Evolutionary conservation across 2,797 vertebrate genomes (phyloP).

Genomic region (Tachyglossus aculeatus): DNA sequence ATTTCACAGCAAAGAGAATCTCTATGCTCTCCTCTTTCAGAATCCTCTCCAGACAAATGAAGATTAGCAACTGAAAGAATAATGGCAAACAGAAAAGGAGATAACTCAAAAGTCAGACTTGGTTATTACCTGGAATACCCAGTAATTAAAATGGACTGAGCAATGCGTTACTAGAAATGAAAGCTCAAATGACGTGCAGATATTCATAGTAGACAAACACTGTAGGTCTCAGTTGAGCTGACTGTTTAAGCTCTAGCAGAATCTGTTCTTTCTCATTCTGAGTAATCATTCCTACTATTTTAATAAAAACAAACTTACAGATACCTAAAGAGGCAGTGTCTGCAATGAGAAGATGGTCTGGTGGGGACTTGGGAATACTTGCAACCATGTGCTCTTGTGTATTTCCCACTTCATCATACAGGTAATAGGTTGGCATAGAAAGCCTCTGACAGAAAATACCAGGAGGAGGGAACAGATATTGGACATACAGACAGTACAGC

Average conservation of each 20-base stretch:
- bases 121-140: too few species aligned
- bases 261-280: not conserved
- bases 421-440: not conserved
- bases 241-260: slow-evolving; percentile 20
- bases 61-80: slow-evolving; percentile 37
- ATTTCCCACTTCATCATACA: slow-evolving; percentile 4
- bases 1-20: not conserved
- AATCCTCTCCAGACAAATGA: slow-evolving; percentile 35
- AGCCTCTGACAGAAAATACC: slow-evolving; percentile 4
- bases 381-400: not conserved
- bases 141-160: too few species aligned
- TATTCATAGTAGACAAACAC: slow-evolving; percentile 11
- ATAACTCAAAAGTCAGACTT: slow-evolving; percentile 30
- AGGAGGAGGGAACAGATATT: slow-evolving; percentile 1
- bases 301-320: slow-evolving; percentile 8
- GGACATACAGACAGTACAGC: not conserved
- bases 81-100: slow-evolving; percentile 36
- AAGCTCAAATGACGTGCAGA: slow-evolving; percentile 23
- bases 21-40: slow-evolving; percentile 8
- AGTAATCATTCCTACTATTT: not conserved
- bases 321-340: slow-evolving; percentile 3
- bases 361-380: not conserved
- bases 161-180: too few species aligned
- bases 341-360: not conserved
- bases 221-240: slow-evolving; percentile 20